Percentiles rank a stretch among this genome's conserved stretches.
phyloP scores from a whole-genome alignment of 2,888 invertebrate species.

The Pristionchus arcanus region DNA sequence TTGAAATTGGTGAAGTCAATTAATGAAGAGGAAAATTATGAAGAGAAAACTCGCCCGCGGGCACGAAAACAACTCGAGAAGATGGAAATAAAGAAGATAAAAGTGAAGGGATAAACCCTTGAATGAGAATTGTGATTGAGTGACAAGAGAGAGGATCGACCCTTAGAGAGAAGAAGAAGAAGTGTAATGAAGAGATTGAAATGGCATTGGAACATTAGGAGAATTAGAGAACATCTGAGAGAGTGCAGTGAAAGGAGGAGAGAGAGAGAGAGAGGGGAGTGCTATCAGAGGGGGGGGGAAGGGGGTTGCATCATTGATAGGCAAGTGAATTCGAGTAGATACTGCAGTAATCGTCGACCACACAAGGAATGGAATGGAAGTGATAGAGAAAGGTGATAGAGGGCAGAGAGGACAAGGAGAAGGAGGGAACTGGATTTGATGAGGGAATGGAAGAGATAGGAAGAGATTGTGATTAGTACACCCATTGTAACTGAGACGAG shows the following conservation, averaged over 20 bases:
- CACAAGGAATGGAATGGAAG: conserved; percentile 5
- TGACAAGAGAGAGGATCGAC: conserved; percentile 14
- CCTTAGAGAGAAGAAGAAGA: background rate
- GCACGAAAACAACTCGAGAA: background rate
- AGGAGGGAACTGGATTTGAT: conserved; percentile 17
- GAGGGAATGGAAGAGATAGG: background rate
- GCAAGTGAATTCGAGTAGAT: background rate
- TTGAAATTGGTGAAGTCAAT: background rate
- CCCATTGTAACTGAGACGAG: conserved; percentile 4
- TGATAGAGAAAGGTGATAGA: conserved; percentile 24
- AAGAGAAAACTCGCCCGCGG: background rate
- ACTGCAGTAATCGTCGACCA: background rate
- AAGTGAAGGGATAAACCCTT: conserved; percentile 1
- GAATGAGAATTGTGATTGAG: conserved; percentile 10
- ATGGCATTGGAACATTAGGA: conserved; percentile 19
- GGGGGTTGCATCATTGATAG: background rate
- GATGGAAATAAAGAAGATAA: background rate
- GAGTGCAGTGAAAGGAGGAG: background rate
- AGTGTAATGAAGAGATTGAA: conserved; percentile 30
- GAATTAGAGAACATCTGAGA: conserved; percentile 10
- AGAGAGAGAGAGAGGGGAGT: background rate
- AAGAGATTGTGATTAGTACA: background rate
- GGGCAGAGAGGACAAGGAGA: background rate
- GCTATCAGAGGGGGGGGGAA: background rate
- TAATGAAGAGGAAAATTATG: background rate